phyloP scores from a whole-genome alignment of 2,113 vertebrate genomes.

The Herpetotheres cachinnans region DNA sequence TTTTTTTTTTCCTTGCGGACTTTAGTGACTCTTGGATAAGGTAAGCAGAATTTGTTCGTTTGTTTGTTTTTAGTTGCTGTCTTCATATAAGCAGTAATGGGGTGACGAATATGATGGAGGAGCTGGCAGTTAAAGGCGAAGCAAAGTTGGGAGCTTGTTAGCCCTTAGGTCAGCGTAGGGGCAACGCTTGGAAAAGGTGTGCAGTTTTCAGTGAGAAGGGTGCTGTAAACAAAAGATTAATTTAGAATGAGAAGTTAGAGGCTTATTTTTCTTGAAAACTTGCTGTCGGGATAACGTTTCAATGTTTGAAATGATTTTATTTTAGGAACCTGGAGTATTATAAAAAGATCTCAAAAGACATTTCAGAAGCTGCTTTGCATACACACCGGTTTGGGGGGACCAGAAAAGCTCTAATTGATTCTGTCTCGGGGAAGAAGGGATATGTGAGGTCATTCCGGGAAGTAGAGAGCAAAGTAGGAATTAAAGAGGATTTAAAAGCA shows the following conservation, averaged over 20 bases:
- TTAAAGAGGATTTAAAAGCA: conserved; percentile 57
- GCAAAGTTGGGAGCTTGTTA: conserved; percentile 28
- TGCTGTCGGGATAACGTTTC: not conserved
- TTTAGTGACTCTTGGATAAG: conserved; percentile 48
- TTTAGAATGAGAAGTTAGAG: conserved; percentile 9
- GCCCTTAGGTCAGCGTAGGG: not conserved
- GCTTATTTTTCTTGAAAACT: conserved; percentile 1
- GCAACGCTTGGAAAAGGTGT: not conserved
- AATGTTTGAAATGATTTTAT: not conserved
- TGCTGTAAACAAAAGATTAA: not conserved
- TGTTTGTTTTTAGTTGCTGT: not conserved
- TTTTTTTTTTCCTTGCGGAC: not conserved
- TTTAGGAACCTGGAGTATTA: not conserved
- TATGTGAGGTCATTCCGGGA: conserved; percentile 30
- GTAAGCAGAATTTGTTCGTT: conserved; percentile 37
- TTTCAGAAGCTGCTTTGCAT: not conserved
- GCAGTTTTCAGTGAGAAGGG: not conserved
- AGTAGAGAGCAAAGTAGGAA: conserved; percentile 40
- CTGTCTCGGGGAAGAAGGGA: not conserved
- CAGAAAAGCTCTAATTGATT: not conserved
- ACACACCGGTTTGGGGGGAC: not conserved
- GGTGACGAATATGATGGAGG: not conserved
- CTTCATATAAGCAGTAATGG: accelerated
- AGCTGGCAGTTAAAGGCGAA: not conserved
- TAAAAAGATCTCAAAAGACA: not conserved